Percentiles rank a stretch among this genome's conserved stretches.
Conservation (phyloP, 23 tunicate genomes). For the Corella eumyota region DNA sequence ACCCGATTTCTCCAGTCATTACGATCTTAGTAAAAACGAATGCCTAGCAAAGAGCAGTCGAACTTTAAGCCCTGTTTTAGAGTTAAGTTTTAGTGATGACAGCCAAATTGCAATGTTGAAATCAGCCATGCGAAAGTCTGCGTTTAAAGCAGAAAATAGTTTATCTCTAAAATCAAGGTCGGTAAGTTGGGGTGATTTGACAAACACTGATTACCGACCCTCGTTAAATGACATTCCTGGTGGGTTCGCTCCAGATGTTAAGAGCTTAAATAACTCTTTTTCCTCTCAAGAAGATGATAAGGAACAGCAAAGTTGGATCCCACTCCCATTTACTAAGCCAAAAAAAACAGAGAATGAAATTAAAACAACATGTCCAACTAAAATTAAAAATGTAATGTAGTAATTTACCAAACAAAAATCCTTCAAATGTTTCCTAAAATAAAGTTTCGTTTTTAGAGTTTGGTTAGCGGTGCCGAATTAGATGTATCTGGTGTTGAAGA, state of each 20-base stretch:
- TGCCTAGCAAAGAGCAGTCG: too few relatives aligned
- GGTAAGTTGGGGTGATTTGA: constrained; percentile 27
- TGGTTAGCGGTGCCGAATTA: too few relatives aligned
- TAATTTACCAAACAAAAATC: too few relatives aligned
- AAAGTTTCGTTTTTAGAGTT: too few relatives aligned
- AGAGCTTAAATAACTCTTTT: background rate
- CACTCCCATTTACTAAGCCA: background rate
- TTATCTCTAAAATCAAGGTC: background rate
- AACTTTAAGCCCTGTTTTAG: constrained; percentile 19
- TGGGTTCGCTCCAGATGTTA: background rate
- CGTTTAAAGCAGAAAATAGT: background rate
- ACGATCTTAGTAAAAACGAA: background rate
- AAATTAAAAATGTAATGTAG: too few relatives aligned
- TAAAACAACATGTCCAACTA: too few relatives aligned
- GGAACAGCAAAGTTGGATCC: background rate
- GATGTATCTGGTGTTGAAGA: background rate
- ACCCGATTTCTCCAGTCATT: background rate
- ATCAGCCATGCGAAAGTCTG: background rate
- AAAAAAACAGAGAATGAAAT: background rate
- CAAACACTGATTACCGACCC: constrained; percentile 6
- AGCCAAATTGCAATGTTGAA: background rate
- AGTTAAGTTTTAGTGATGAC: background rate
- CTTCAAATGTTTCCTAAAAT: too few relatives aligned
- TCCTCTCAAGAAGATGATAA: constrained; percentile 8
- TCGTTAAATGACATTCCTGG: too few relatives aligned